Percentiles rank a stretch among this genome's conserved stretches.
Evolutionary conservation across 2,113 vertebrate species (phyloP).

Genomic region (Dasyurus viverrinus): DNA sequence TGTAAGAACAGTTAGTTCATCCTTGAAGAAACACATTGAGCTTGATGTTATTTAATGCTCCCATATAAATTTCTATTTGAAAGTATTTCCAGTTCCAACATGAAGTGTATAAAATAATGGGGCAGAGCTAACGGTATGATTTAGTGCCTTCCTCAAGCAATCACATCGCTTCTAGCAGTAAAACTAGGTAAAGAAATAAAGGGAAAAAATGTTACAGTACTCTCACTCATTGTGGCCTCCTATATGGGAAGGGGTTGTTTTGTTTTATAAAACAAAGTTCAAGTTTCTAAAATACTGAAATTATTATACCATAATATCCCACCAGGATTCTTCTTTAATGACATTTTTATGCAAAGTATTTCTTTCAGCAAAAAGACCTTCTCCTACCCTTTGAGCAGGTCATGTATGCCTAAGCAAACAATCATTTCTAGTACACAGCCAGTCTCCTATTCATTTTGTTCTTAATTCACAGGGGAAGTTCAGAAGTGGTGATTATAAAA

Average conservation of each 20-base stretch:
- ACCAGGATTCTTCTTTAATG: slow-evolving; percentile 62
- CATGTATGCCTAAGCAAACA: slow-evolving; percentile 61
- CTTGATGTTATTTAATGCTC: slow-evolving; percentile 77
- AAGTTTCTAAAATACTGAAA: slow-evolving; percentile 63
- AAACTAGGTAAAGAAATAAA: slow-evolving; percentile 51
- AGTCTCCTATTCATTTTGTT: slow-evolving; percentile 65
- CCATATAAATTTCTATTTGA: slow-evolving; percentile 76
- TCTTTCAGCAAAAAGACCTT: slow-evolving; percentile 63
- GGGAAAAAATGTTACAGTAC: slow-evolving; percentile 26
- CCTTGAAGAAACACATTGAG: slow-evolving; percentile 77
- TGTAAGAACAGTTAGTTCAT: slow-evolving; percentile 68
- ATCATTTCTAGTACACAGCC: slow-evolving; percentile 46
- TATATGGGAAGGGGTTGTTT: slow-evolving; percentile 44
- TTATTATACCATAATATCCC: slow-evolving; percentile 58
- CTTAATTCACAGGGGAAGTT: slow-evolving; percentile 64
- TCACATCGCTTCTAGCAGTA: slow-evolving; percentile 59
- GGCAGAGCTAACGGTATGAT: slow-evolving; percentile 74
- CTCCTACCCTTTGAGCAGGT: slow-evolving; percentile 60
- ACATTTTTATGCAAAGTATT: slow-evolving; percentile 70
- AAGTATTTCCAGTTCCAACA: slow-evolving; percentile 71
- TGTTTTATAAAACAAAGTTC: slow-evolving; percentile 48
- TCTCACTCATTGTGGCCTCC: slow-evolving; percentile 46
- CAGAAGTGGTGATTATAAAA: slow-evolving; percentile 47
- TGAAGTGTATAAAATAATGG: slow-evolving; percentile 75
- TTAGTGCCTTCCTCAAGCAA: slow-evolving; percentile 70